These are phyloP conservation scores for Lepilemur ruficaudatus DNA, from an alignment of 2,797 vertebrate species.

Conservation along the genomic window DNA sequence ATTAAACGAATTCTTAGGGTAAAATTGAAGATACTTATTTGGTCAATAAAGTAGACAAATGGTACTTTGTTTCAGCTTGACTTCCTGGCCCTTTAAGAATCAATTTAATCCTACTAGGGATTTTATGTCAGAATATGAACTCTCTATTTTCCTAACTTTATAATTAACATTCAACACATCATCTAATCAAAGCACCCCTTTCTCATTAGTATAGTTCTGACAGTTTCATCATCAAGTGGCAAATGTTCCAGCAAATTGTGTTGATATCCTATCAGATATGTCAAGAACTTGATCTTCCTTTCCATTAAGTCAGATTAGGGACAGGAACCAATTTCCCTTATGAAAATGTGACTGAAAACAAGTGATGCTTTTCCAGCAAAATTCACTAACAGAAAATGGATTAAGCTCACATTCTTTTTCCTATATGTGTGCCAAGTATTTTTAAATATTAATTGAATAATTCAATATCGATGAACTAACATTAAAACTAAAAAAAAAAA, in stretches of 20 bases:
- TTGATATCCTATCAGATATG: conserved; percentile 65
- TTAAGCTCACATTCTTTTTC: neutral
- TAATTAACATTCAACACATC: conserved; percentile 69
- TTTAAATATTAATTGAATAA: conserved; percentile 57
- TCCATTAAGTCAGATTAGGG: conserved; percentile 73
- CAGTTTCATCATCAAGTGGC: conserved; percentile 69
- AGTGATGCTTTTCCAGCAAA: conserved; percentile 28
- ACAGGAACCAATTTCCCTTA: conserved; percentile 70
- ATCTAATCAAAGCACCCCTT: conserved; percentile 62
- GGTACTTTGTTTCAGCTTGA: neutral
- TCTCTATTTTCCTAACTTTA: conserved; percentile 55
- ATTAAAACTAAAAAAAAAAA: neutral
- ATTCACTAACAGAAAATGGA: conserved; percentile 43
- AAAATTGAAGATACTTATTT: neutral
- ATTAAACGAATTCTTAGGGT: neutral
- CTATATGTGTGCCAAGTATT: neutral
- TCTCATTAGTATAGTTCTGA: conserved; percentile 74
- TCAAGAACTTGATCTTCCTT: conserved; percentile 73
- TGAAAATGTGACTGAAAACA: conserved; percentile 58
- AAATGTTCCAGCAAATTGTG: conserved; percentile 73
- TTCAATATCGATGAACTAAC: conserved; percentile 47
- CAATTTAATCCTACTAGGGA: neutral
- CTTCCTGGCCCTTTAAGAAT: conserved; percentile 10
- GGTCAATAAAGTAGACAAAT: neutral
- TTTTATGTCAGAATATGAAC: conserved; percentile 54